Conservation (phyloP, 2,888 invertebrate species). For the Idaea dimidiata region DNA sequence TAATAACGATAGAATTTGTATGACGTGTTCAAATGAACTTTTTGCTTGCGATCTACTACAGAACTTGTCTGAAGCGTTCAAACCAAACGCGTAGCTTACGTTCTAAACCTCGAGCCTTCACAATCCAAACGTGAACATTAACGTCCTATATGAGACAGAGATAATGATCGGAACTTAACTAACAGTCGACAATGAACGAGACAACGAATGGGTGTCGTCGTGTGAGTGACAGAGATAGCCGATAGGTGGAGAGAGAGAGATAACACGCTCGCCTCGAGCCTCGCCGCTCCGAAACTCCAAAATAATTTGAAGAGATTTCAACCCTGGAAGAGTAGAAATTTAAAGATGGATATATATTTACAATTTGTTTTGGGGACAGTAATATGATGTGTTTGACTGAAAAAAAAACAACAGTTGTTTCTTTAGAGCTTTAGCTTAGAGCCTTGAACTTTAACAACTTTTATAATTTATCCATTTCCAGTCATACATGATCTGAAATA, state of each 20-base stretch:
- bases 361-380: neutral
- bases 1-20: neutral
- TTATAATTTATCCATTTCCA: no score
- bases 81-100: neutral
- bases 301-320: constrained; percentile 49
- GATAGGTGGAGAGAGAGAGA: constrained; percentile 54
- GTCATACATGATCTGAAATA: no score
- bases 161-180: constrained; percentile 45
- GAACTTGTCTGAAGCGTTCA: neutral
- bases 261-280: constrained; percentile 39
- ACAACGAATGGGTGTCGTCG: constrained; percentile 57
- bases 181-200: constrained; percentile 60
- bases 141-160: constrained; percentile 14
- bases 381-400: no score
- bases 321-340: constrained; percentile 44
- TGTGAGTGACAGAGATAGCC: constrained; percentile 70
- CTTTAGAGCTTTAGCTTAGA: no score
- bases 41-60: neutral
- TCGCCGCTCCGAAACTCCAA: constrained; percentile 47
- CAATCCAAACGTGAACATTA: constrained; percentile 14
- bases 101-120: constrained; percentile 10
- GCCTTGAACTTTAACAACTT: no score
- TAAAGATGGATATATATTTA: neutral
- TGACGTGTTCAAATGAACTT: neutral
- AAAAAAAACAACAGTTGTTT: no score